A percentile compares a stretch with the other conserved stretches of the same genome.
Conservation (phyloP, 2,888 invertebrate species). For the Parnassius smintheus region DNA sequence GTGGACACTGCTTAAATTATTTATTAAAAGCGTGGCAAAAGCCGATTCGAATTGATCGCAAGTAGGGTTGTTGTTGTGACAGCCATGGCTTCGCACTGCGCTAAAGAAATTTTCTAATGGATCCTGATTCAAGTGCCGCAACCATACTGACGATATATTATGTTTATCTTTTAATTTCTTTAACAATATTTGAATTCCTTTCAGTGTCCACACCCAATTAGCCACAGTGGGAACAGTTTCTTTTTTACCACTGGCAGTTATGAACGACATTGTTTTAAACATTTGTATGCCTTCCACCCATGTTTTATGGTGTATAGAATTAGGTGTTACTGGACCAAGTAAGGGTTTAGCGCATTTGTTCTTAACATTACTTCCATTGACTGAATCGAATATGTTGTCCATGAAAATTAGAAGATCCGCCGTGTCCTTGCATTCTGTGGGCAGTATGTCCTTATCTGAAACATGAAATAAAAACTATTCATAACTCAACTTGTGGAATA, state of each 20-base stretch:
- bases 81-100: slow-evolving; percentile 29
- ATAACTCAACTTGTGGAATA: no score
- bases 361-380: neutral
- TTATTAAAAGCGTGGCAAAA: neutral
- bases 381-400: no score
- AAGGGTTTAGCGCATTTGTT: slow-evolving; percentile 1
- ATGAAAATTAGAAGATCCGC: no score
- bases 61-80: slow-evolving; percentile 15
- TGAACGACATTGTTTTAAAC: no score
- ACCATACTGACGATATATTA: slow-evolving; percentile 29
- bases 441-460: no score
- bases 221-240: no score
- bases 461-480: no score
- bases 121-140: slow-evolving; percentile 34
- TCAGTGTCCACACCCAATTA: no score
- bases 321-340: neutral
- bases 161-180: neutral
- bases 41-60: slow-evolving; percentile 4
- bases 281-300: neutral
- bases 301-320: neutral
- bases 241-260: no score
- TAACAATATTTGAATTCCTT: neutral
- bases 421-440: no score
- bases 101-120: slow-evolving; percentile 37
- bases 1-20: slow-evolving; percentile 8